Percentiles rank a stretch among this genome's conserved stretches.
These are phyloP conservation scores for Lasioglossum malachurum DNA, from an alignment of 2,888 invertebrate species.

Conservation along the genomic window DNA sequence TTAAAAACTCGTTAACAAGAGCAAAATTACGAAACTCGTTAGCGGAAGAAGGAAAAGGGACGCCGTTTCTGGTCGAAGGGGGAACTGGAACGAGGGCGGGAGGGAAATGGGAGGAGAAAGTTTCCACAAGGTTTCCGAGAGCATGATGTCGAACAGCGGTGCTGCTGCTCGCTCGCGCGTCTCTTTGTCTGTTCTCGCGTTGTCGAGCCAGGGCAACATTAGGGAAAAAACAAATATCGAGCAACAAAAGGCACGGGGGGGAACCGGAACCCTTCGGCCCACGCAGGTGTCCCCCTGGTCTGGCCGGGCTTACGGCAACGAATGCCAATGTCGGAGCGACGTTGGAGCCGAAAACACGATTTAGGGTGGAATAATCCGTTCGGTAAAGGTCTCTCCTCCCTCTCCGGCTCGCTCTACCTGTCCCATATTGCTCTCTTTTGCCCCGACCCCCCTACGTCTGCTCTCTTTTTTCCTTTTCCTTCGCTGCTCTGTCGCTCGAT, in stretches of 20 bases:
- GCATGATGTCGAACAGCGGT: conserved; percentile 50
- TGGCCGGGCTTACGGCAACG: conserved; percentile 59
- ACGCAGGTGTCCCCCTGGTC: conserved; percentile 70
- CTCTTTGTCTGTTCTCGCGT: conserved; percentile 44
- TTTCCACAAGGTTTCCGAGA: conserved; percentile 46
- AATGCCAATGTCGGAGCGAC: conserved; percentile 71
- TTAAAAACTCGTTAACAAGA: conserved; percentile 69
- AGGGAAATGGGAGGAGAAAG: conserved; percentile 5
- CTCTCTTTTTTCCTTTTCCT: conserved; percentile 10
- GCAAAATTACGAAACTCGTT: conserved; percentile 70
- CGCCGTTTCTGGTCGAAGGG: background rate
- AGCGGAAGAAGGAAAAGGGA: conserved; percentile 48
- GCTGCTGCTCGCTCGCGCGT: conserved; percentile 37
- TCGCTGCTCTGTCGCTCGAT: conserved; percentile 27
- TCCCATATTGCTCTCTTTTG: conserved; percentile 9
- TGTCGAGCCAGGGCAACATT: conserved; percentile 54
- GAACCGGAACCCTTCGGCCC: conserved; percentile 68
- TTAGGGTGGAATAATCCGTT: conserved; percentile 76
- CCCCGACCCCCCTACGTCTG: background rate
- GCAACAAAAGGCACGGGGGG: conserved; percentile 36
- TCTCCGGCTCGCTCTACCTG: conserved; percentile 5
- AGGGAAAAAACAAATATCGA: conserved; percentile 70
- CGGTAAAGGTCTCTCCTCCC: conserved; percentile 62
- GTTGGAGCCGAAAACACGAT: conserved; percentile 73
- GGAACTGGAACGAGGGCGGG: background rate